Percentiles rank a stretch among this genome's conserved stretches.
phyloP scores from a whole-genome alignment of 2,113 vertebrate genomes.

The Sterna hirundo region DNA sequence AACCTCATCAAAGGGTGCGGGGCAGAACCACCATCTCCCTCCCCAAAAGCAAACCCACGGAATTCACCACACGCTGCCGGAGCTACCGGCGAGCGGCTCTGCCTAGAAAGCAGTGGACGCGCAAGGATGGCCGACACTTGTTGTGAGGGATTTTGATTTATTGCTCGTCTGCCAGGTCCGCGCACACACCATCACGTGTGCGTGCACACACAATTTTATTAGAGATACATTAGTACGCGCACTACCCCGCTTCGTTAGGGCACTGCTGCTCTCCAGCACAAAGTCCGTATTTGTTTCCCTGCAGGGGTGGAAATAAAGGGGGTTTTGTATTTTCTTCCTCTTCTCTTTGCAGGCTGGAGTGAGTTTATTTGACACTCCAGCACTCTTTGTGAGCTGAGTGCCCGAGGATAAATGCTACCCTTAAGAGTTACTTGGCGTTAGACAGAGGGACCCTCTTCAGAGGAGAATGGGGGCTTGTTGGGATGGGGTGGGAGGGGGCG shows the following conservation, averaged over 20 bases:
- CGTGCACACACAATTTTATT: background rate
- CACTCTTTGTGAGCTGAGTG: constrained; percentile 90
- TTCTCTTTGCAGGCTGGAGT: constrained; percentile 76
- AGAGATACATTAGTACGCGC: background rate
- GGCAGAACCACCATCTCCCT: background rate
- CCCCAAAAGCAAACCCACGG: background rate
- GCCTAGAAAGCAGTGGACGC: background rate
- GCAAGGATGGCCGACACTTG: rapidly evolving
- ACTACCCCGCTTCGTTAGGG: constrained; percentile 74
- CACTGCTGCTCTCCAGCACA: constrained; percentile 80
- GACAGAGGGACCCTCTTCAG: constrained; percentile 97
- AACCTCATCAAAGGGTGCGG: background rate
- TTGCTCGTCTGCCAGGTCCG: background rate
- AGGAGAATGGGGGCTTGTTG: constrained; percentile 95
- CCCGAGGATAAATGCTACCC: constrained; percentile 89
- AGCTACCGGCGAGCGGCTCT: rapidly evolving
- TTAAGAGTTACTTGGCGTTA: constrained; percentile 91
- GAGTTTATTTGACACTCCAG: constrained; percentile 94
- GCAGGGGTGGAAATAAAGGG: constrained; percentile 87
- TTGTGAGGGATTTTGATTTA: background rate
- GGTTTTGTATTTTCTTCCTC: constrained; percentile 82
- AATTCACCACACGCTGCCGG: rapidly evolving
- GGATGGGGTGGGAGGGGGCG: constrained; percentile 76
- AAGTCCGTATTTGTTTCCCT: constrained; percentile 88
- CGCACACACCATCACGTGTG: background rate